Evolutionary conservation across 2,113 vertebrate species (phyloP).

Genomic region (Podiceps cristatus): DNA sequence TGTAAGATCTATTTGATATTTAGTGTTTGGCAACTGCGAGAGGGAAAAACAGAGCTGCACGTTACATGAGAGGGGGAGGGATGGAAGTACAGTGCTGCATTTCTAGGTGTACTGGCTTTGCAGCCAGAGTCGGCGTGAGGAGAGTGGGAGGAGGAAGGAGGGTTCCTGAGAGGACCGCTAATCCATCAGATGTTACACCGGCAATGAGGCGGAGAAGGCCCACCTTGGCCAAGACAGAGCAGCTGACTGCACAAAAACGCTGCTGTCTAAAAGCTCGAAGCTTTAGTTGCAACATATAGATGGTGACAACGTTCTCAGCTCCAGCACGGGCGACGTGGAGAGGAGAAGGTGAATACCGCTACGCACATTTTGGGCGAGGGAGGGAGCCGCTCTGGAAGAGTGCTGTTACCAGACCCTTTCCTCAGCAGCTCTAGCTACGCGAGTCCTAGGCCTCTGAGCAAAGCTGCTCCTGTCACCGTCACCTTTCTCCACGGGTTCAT

Average conservation of each 20-base stretch:
- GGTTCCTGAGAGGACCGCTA: conserved; percentile 44
- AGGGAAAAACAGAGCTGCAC: neutral
- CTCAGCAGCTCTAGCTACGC: neutral
- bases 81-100: conserved; percentile 24
- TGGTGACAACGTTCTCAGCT: neutral
- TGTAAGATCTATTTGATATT: conserved; percentile 23
- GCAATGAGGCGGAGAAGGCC: neutral
- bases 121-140: neutral
- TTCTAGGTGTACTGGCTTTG: neutral
- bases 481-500: neutral
- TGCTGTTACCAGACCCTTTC: neutral
- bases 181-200: neutral
- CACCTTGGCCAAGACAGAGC: neutral
- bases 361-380: neutral
- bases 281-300: neutral
- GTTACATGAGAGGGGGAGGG: neutral
- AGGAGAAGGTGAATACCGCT: neutral
- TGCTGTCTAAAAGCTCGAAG: neutral
- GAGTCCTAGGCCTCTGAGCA: neutral
- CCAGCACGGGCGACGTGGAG: neutral
- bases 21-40: conserved; percentile 40
- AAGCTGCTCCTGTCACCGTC: neutral
- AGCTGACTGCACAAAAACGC: neutral
- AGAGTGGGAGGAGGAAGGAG: neutral
- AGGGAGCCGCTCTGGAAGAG: neutral